A percentile compares a stretch with the other conserved stretches of the same genome.
phyloP scores from a whole-genome alignment of 1,140 invertebrate genomes.

The Thaumetopoea pityocampa region DNA sequence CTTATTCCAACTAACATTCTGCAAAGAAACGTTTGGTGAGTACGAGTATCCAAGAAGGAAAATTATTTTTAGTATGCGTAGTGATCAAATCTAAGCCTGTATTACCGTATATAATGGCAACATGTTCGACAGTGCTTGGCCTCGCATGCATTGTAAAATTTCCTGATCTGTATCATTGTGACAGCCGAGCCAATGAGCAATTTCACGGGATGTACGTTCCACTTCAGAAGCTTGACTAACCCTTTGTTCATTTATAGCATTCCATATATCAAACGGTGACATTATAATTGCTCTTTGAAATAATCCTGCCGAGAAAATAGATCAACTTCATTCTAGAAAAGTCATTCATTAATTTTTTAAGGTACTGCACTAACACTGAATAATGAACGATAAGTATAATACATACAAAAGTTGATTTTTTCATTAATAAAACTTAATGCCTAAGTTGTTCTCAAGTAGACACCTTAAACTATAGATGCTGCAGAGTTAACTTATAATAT shows the following conservation, averaged over 20 bases:
- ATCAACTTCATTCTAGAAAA: neutral
- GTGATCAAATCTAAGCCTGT: slow-evolving; percentile 1
- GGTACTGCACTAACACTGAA: too few species aligned
- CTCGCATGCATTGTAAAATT: slow-evolving; percentile 79
- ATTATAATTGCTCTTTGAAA: slow-evolving; percentile 62
- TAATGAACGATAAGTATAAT: too few species aligned
- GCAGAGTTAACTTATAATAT: too few species aligned
- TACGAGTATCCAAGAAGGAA: too few species aligned
- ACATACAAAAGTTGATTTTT: too few species aligned
- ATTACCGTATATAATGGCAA: slow-evolving; percentile 77
- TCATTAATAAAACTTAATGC: too few species aligned
- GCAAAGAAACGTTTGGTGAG: neutral
- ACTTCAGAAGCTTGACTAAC: slow-evolving; percentile 23
- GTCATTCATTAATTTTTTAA: neutral
- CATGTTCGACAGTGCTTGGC: slow-evolving; percentile 77
- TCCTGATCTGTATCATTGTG: slow-evolving; percentile 34
- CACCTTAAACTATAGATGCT: too few species aligned
- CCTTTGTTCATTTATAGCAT: slow-evolving; percentile 35
- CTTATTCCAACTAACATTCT: slow-evolving; percentile 76
- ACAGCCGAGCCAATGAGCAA: slow-evolving; percentile 42
- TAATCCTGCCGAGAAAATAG: slow-evolving; percentile 36
- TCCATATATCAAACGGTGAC: slow-evolving; percentile 58
- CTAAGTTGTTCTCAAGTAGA: too few species aligned
- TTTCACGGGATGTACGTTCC: slow-evolving; percentile 35
- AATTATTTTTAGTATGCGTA: neutral